Conservation (phyloP, 2,113 vertebrate genomes). For the Equus przewalskii region DNA sequence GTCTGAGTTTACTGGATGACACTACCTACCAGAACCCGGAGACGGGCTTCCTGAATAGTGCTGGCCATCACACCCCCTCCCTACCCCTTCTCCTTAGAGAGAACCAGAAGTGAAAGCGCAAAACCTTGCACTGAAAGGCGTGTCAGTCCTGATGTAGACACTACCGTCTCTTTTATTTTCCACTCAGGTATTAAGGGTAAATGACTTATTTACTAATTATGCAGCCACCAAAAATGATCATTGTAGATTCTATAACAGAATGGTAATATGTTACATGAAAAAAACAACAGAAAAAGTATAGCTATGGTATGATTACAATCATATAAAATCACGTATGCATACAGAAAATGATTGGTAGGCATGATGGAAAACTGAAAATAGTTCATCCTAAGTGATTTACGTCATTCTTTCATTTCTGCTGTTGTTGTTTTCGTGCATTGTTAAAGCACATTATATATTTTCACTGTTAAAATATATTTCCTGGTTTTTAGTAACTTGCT, state of each 20-base stretch:
- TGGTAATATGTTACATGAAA: neutral
- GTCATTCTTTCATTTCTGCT: constrained; percentile 19
- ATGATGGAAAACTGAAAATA: neutral
- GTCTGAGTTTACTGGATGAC: neutral
- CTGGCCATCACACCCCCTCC: neutral
- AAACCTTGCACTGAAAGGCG: neutral
- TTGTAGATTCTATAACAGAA: neutral
- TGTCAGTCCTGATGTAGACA: neutral
- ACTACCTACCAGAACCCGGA: neutral
- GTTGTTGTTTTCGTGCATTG: constrained; percentile 11
- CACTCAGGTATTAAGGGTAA: neutral
- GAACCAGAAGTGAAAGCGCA: neutral
- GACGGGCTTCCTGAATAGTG: neutral
- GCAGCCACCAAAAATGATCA: neutral
- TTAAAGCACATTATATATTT: neutral
- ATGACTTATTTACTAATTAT: neutral
- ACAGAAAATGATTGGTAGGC: neutral
- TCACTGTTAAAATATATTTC: neutral
- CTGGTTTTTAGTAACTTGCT: neutral
- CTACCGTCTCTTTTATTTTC: neutral
- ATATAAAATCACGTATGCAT: neutral
- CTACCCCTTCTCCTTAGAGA: neutral
- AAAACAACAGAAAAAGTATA: neutral
- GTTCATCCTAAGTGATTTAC: neutral
- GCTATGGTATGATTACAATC: neutral